Percentiles rank a stretch among this genome's conserved stretches.
phyloP scores from a whole-genome alignment of 2,113 vertebrate species.

The Carlito syrichta region DNA sequence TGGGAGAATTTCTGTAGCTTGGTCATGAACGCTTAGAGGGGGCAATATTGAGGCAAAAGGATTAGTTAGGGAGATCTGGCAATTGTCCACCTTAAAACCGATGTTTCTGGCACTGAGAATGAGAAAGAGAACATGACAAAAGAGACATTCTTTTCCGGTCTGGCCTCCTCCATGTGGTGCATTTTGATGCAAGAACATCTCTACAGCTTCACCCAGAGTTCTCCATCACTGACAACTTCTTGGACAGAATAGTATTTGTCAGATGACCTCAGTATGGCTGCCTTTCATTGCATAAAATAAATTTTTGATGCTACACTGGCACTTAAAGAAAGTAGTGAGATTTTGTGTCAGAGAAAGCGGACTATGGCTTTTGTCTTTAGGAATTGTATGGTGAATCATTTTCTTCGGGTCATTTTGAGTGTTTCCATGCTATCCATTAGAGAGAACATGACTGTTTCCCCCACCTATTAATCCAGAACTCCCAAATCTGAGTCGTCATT shows the following conservation, averaged over 20 bases:
- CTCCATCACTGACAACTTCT: not conserved
- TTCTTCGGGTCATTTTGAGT: not conserved
- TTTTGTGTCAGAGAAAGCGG: not conserved
- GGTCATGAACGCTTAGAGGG: too few species aligned
- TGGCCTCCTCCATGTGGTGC: fast-evolving
- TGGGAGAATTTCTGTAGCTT: fast-evolving
- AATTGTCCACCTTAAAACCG: fast-evolving
- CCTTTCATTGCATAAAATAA: not conserved
- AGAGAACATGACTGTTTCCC: not conserved
- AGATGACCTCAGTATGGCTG: not conserved
- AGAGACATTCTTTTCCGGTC: fast-evolving
- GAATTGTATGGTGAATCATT: not conserved
- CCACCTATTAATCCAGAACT: slow-evolving; percentile 38
- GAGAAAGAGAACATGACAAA: fast-evolving
- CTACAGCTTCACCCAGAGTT: fast-evolving
- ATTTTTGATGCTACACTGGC: not conserved
- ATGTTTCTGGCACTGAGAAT: fast-evolving
- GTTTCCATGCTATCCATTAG: not conserved
- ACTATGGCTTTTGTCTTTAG: not conserved
- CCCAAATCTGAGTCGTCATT: not conserved
- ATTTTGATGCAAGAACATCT: fast-evolving
- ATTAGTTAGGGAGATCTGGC: fast-evolving
- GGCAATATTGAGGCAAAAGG: fast-evolving
- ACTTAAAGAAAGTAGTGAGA: not conserved
- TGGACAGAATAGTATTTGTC: not conserved